Conservation (phyloP, 2,797 vertebrate species). For the Uromys caudimaculatus region DNA sequence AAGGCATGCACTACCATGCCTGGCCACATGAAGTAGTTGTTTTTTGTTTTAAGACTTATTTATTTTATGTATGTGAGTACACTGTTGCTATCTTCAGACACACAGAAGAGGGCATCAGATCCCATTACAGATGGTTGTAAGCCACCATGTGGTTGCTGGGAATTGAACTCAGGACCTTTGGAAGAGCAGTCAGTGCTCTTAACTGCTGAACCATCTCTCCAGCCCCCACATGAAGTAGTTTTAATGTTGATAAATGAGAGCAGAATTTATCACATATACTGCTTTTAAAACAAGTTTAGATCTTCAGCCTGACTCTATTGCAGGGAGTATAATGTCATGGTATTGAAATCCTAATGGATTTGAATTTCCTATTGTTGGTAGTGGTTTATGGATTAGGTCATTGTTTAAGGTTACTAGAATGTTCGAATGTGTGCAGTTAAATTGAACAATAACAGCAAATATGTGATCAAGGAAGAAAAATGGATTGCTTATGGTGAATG, state of each 20-base stretch:
- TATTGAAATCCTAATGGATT: neutral
- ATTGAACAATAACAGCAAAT: neutral
- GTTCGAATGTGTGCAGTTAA: neutral
- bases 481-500: neutral
- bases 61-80: too few species aligned
- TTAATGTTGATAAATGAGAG: neutral
- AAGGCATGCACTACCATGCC: neutral
- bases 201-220: too few species aligned
- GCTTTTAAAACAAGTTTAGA: neutral
- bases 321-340: neutral
- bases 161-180: too few species aligned
- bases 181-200: too few species aligned
- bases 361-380: neutral
- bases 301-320: neutral
- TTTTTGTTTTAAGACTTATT: too few species aligned
- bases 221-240: neutral
- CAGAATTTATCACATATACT: neutral
- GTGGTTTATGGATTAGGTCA: neutral
- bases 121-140: too few species aligned
- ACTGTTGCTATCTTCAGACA: too few species aligned
- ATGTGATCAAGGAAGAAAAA: neutral
- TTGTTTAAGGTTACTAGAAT: neutral
- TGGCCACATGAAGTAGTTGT: neutral
- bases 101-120: too few species aligned
- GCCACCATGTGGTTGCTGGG: too few species aligned